A percentile compares a stretch with the other conserved stretches of the same genome.
Evolutionary conservation across 2,888 invertebrate genomes (phyloP).

Genomic region (Sicus ferrugineus): DNA sequence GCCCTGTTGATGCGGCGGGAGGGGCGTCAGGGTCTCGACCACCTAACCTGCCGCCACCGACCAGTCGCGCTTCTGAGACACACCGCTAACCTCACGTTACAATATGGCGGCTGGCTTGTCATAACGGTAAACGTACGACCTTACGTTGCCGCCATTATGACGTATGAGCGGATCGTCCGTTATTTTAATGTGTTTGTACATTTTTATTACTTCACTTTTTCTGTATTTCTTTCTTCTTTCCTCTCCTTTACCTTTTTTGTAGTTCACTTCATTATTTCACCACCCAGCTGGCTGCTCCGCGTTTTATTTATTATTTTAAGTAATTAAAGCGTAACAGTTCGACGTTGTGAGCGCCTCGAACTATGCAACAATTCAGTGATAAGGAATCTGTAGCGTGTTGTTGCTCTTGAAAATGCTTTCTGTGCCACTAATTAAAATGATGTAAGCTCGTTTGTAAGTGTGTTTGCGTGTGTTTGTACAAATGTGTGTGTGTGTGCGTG

Average conservation of each 20-base stretch:
- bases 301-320: neutral
- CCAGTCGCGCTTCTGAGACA: too few relatives aligned
- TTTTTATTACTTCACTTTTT: neutral
- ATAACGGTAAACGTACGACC: too few relatives aligned
- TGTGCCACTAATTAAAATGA: conserved; percentile 3
- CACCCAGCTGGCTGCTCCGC: neutral
- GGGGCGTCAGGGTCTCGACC: neutral
- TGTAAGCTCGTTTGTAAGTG: conserved; percentile 15
- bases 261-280: conserved; percentile 1
- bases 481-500: conserved; percentile 15
- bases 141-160: neutral
- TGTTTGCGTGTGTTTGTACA: conserved; percentile 15
- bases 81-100: neutral
- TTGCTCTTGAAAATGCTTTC: conserved; percentile 9
- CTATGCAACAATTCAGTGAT: conserved; percentile 28
- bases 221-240: neutral
- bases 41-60: neutral
- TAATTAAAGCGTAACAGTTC: conserved; percentile 5
- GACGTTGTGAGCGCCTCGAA: conserved; percentile 11
- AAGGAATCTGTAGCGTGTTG: conserved; percentile 21
- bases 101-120: too few relatives aligned
- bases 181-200: conserved; percentile 13
- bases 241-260: neutral
- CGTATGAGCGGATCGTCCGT: conserved; percentile 4
- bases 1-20: neutral